Conservation (phyloP, 2,888 invertebrate genomes). For the Drosophila affinis region DNA sequence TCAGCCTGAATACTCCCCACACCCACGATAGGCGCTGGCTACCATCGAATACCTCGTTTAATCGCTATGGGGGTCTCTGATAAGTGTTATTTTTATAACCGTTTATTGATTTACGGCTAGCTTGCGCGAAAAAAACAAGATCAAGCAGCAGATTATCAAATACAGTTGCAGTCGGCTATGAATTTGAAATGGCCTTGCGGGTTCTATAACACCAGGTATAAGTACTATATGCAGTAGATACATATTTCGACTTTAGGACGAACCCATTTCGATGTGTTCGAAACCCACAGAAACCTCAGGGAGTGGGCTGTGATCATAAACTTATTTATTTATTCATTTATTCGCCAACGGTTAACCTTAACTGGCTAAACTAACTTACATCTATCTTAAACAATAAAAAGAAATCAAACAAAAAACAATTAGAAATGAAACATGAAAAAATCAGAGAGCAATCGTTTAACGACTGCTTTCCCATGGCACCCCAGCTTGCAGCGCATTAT, state of each 20-base stretch:
- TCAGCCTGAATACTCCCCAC: conserved; percentile 24
- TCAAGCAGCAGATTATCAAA: conserved; percentile 8
- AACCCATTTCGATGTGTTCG: conserved; percentile 9
- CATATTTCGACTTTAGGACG: background rate
- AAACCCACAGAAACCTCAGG: conserved; percentile 72
- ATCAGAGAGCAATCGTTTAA: too few species aligned
- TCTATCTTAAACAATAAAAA: too few species aligned
- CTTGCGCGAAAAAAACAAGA: background rate
- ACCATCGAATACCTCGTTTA: conserved; percentile 31
- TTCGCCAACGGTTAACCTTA: too few species aligned
- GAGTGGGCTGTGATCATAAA: conserved; percentile 32
- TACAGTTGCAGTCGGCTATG: background rate
- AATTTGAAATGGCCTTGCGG: background rate
- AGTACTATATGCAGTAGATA: background rate
- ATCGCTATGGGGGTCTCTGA: conserved; percentile 51
- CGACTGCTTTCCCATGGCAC: too few species aligned
- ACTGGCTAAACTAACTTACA: too few species aligned
- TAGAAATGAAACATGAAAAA: too few species aligned
- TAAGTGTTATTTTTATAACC: conserved; percentile 48
- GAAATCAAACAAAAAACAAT: too few species aligned
- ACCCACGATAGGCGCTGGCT: conserved; percentile 35
- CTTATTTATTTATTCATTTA: too few species aligned
- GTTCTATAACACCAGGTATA: background rate
- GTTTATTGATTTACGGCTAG: conserved; percentile 64
- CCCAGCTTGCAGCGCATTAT: too few species aligned